Percentiles rank a stretch among this genome's conserved stretches.
Conservation (phyloP, 2,797 vertebrate species). For the Acrocephalus scirpaceus region DNA sequence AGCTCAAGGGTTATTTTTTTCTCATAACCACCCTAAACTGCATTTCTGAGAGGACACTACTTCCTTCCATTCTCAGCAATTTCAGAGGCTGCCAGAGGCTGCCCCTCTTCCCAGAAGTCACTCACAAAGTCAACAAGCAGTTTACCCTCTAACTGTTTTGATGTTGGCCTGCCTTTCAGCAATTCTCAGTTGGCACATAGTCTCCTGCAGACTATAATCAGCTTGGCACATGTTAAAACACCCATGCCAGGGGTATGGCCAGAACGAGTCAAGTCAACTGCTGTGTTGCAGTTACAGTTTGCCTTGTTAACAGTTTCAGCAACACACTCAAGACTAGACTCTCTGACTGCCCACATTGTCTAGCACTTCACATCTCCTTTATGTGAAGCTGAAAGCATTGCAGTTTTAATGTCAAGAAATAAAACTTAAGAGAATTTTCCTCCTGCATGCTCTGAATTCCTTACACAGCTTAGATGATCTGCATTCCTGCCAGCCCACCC, state of each 20-base stretch:
- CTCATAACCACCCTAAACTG: slow-evolving; percentile 29
- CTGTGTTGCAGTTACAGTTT: slow-evolving; percentile 42
- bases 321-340: slow-evolving; percentile 5
- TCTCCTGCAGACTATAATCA: slow-evolving; percentile 69
- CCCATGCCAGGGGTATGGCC: slow-evolving; percentile 52
- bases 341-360: slow-evolving; percentile 15
- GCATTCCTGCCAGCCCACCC: background rate
- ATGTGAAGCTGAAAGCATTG: background rate
- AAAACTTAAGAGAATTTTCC: slow-evolving; percentile 8
- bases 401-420: slow-evolving; percentile 16
- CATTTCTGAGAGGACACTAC: slow-evolving; percentile 37
- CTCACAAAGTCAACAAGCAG: slow-evolving; percentile 65
- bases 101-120: slow-evolving; percentile 62
- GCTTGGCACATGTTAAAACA: slow-evolving; percentile 67
- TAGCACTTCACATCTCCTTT: background rate
- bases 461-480: background rate
- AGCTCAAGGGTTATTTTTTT: slow-evolving; percentile 39
- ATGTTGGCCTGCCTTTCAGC: slow-evolving; percentile 65
- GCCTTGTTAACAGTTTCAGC: slow-evolving; percentile 44
- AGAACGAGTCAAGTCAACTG: slow-evolving; percentile 37
- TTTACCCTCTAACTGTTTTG: slow-evolving; percentile 66
- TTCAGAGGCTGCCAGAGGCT: slow-evolving; percentile 52
- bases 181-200: slow-evolving; percentile 64
- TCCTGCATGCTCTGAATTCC: background rate
- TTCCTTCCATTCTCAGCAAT: slow-evolving; percentile 57